phyloP scores from a whole-genome alignment of 2,113 vertebrate genomes.

The Rhizomys pruinosus region DNA sequence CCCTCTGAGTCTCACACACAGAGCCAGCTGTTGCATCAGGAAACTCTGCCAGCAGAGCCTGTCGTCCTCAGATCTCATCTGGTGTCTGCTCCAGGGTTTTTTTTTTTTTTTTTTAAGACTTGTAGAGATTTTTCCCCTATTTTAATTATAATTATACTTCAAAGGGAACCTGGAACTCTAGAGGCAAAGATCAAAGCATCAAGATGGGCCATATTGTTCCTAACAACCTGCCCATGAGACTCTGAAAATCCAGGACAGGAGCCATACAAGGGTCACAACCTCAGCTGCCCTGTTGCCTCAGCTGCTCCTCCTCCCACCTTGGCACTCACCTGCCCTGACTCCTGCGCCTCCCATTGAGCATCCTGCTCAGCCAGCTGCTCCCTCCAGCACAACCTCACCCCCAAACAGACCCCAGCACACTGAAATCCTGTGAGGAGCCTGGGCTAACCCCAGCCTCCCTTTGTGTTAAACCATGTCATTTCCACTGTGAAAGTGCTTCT shows the following conservation, averaged over 20 bases:
- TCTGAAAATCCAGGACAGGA: not conserved
- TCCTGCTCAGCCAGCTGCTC: not conserved
- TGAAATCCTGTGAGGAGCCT: not conserved
- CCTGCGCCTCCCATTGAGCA: no score
- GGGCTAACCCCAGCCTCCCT: not conserved
- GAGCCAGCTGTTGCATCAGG: conserved; percentile 76
- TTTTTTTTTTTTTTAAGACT: not conserved
- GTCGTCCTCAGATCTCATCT: conserved; percentile 14
- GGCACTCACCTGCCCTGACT: not conserved
- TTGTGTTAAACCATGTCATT: not conserved
- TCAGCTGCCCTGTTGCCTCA: not conserved
- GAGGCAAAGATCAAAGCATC: conserved; percentile 1
- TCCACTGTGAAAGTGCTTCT: not conserved
- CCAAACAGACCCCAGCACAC: not conserved
- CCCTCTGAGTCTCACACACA: conserved; percentile 12
- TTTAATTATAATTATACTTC: conserved; percentile 44
- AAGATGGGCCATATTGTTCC: not conserved
- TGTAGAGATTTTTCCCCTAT: conserved; percentile 46
- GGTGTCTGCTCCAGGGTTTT: not conserved
- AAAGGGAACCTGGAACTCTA: conserved; percentile 8
- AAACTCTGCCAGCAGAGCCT: conserved; percentile 70
- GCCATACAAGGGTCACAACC: no score
- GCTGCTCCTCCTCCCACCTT: not conserved
- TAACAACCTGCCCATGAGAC: not conserved
- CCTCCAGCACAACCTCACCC: not conserved